These are phyloP conservation scores for Nipponia nippon DNA, from an alignment of 2,113 vertebrate genomes.

Conservation along the genomic window DNA sequence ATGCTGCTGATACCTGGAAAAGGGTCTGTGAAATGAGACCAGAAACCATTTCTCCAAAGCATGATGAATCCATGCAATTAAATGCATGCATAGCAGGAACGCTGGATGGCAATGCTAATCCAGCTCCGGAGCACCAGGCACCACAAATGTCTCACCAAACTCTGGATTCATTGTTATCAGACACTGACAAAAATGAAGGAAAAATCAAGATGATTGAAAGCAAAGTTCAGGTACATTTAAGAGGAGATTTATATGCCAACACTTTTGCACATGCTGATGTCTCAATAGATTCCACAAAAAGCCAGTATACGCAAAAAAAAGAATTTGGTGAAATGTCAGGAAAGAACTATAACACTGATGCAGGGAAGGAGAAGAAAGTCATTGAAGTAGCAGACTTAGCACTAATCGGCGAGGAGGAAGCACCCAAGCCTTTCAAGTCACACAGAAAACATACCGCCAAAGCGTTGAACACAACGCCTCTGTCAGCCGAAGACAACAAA, in stretches of 20 bases:
- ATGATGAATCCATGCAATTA: conserved; percentile 32
- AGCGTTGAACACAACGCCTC: background rate
- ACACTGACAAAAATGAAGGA: conserved; percentile 26
- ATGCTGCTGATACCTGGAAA: background rate
- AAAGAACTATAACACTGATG: background rate
- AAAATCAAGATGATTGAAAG: conserved; percentile 22
- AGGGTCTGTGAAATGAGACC: background rate
- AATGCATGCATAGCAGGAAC: background rate
- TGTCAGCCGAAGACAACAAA: background rate
- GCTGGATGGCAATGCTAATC: conserved; percentile 72
- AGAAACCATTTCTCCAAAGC: background rate
- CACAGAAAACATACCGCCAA: background rate
- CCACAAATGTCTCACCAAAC: background rate
- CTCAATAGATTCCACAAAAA: conserved; percentile 13
- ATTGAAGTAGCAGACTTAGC: conserved; percentile 37
- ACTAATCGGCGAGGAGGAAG: conserved; percentile 34
- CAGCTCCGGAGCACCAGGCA: background rate
- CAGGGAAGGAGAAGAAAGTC: conserved; percentile 32
- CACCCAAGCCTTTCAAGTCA: background rate
- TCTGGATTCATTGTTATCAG: conserved; percentile 16
- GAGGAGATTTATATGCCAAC: conserved; percentile 8
- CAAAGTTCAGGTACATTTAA: conserved; percentile 35
- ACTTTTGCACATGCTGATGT: background rate
- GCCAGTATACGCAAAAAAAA: background rate
- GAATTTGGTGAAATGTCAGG: conserved; percentile 1